Base-by-base conservation (phyloP, 2,113 vertebrate species). In the Campylomormyrus numenius region DNA sequence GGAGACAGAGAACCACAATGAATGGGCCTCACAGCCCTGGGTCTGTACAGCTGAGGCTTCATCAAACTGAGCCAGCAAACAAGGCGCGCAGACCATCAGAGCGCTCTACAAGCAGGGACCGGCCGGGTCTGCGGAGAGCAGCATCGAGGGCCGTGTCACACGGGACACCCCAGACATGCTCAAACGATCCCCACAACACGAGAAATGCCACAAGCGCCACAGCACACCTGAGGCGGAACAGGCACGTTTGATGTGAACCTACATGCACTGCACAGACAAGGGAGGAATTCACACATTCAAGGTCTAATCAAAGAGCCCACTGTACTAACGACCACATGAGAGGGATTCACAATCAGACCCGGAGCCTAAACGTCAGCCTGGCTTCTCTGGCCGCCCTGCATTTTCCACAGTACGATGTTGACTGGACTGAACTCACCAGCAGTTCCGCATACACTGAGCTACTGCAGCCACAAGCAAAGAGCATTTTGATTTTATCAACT, bases 231-330 rank as follows among this genome's bases (percentile, higher is more conserved):
- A 21, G 52, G 80, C 52, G 31, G 7, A 89, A 46, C 52, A 85
- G 85, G 42, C 39, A 46, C 39, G 45, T 53, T 89, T 86, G 88
- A 89, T 91, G 91, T 93, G 66, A 94, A 92, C 80, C 87, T 83
- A 89, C 88, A 92, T 90, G 90, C 92, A 92, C 39, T 87, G 42
- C 74, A 84, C 50, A 92, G 50, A 95, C 94, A 95, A 94, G 91
- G 92, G 88, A 46, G 31, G 92, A 93, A 94, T 95, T 95, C 94
- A 96, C 93, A 88, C 89, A 70, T 77, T 80, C 91, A 92, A 91
- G 50, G 89, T 5, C 24, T 27, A 53, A 92, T 94, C 93, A 94
- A 94, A 94, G 95, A 93, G 93, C 85, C 92, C 91, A 93, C 48
- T 87, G 85, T 53, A 35, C 94, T 94, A 95, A 94, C 66, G 87